Evolutionary conservation across 2,797 vertebrate genomes (phyloP), one percentile per base, ranked within the genome.

Genomic region (Micromesistius poutassou): DNA sequence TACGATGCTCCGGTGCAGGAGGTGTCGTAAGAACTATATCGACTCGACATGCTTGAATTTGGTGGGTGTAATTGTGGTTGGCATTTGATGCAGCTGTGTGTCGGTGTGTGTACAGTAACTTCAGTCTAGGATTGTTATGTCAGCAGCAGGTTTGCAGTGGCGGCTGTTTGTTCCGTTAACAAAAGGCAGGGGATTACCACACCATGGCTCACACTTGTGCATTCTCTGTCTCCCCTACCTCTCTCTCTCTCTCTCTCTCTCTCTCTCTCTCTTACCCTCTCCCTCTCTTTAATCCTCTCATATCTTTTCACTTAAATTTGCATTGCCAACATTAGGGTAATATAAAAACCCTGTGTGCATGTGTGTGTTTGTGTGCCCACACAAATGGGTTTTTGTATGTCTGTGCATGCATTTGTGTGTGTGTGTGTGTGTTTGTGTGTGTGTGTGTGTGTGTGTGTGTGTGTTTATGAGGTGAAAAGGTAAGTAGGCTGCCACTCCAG

Each of bases 1-100:
- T 22, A 71, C 73, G 73, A 82, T 87, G 81, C 89, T 94, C 5
- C 92, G 91, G 74, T 94, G 94, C 85, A 90, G 90, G 80, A 91
- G 78, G 80, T 94, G 94, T 80, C 89, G 92, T 22, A 91, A 86
- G 82, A 81, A 76, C 55, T 72, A 93, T 31, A 8, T 90, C 13
- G 88, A 93, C 22, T 81, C 88, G 0, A n/a, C 79, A 0, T 83
- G 80, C 77, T 71, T 93, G 73, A 76, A 86, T 31, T 40, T 6
- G 84, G 92, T 94, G 55, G 4, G 89, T 85, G 14, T 22, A 30
- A 73, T 8, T 12, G 55, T 62, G 6, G 14, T 3, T 50, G 46
- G 46, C 19, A 22, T 50, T 50, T 50, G 46, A 42, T 42, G 16
- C 12, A 2, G 3, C 10, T 62, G 55, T 62, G 50, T n/a, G 50